Evolutionary conservation across 1,140 invertebrate genomes (phyloP), one percentile per base, ranked within the genome.

Genomic region (Melitaea cinxia): DNA sequence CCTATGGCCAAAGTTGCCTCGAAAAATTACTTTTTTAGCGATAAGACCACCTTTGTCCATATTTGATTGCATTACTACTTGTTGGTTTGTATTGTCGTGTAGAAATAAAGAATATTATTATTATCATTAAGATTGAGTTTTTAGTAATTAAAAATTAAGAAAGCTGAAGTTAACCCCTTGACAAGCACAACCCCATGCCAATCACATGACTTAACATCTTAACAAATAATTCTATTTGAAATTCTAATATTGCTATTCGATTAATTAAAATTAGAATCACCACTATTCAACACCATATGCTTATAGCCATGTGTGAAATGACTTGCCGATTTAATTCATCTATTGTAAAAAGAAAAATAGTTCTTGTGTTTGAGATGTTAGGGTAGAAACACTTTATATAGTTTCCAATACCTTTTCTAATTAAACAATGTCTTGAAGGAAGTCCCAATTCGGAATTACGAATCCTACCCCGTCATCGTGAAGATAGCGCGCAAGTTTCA

Each of bases 391-490:
- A 21, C 17, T 24, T 0, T 2, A 26, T 26, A 49, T 33, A 42
- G 37, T 60, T 57, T 74, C 75, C 73, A 75, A 73, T 62, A 15
- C 37, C 37, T 42, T 75, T 80, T 77, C 68, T 62, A 82, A 83
- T 85, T 82, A 83, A 81, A 80, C 76, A 81, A 81, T 68, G 62
- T 82, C 77, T 81, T 83, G 62, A 79, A 78, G 73, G 63, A 65
- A 65, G 39, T 62, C 37, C 23, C 47, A 54, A 53, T 54, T 59
- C 57, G 50, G 68, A 80, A 65, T 80, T 72, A 67, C 57, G 67
- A 75, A 77, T 33, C 73, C 66, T 58, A 69, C 74, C 72, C 19
- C 64, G 69, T 71, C 80, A 78, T 75, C 55, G 63, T 58, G 47
- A 55, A 42, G 37, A 58, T 26, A 35, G 37, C 28, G 49, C 58